A percentile compares a stretch with the other conserved stretches of the same genome.
These are phyloP conservation scores for Petromus typicus DNA, from an alignment of 2,113 vertebrate species.

Conservation along the genomic window DNA sequence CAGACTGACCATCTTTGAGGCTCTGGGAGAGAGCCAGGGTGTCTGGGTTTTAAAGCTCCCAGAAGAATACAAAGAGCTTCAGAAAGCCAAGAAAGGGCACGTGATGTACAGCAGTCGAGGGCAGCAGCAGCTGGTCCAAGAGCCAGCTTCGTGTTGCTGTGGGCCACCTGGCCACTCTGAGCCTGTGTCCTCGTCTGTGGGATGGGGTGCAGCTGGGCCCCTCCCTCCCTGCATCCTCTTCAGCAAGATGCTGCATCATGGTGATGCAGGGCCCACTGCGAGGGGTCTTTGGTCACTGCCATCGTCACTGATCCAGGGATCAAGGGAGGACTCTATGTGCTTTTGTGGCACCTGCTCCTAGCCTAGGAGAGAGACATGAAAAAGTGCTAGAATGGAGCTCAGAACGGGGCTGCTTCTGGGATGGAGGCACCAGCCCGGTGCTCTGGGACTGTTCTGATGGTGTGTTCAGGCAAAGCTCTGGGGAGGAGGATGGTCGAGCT, in stretches of 20 bases:
- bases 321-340: neutral
- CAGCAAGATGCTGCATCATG: neutral
- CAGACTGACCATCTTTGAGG: too few relatives aligned
- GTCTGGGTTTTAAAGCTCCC: neutral
- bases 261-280: fast-evolving
- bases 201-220: neutral
- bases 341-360: neutral
- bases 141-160: neutral
- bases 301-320: neutral
- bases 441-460: neutral
- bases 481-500: neutral
- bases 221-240: neutral
- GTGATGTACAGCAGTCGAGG: fast-evolving
- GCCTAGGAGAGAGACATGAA: neutral
- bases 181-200: neutral
- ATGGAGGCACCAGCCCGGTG: fast-evolving
- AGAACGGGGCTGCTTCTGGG: neutral
- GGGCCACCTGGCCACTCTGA: neutral
- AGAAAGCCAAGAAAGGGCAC: neutral
- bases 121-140: neutral
- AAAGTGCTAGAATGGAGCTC: neutral
- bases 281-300: neutral
- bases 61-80: neutral
- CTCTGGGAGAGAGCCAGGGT: neutral
- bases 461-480: neutral